Evolutionary conservation across 2,113 vertebrate species (phyloP).

Genomic region (Zosterops borbonicus): DNA sequence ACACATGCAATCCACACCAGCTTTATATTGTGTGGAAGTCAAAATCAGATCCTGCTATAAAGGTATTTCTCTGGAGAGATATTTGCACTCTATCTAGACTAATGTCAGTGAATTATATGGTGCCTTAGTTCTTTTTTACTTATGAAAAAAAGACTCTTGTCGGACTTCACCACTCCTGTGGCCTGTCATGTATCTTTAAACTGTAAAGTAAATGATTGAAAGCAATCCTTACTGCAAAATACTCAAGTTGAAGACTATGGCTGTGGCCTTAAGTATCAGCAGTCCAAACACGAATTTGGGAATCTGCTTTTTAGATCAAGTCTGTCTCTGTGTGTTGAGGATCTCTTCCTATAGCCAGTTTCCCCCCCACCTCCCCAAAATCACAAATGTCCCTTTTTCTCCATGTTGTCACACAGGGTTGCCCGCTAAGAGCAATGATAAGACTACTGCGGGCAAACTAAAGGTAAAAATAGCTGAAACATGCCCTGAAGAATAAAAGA

Average conservation of each 20-base stretch:
- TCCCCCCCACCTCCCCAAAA: background rate
- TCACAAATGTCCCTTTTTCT: background rate
- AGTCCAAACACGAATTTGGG: background rate
- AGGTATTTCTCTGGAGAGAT: background rate
- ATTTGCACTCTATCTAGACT: background rate
- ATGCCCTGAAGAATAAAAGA: background rate
- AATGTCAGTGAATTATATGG: background rate
- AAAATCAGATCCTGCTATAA: constrained; percentile 13
- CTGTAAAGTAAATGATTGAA: background rate
- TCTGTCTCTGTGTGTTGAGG: background rate
- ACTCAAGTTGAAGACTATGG: background rate
- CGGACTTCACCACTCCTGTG: background rate
- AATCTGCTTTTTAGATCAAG: background rate
- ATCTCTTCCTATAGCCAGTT: background rate
- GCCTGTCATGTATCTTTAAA: background rate
- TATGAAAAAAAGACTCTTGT: background rate
- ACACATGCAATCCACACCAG: background rate
- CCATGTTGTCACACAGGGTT: background rate
- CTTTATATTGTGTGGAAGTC: background rate
- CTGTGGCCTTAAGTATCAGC: background rate
- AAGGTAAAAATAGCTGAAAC: background rate
- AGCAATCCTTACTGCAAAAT: background rate
- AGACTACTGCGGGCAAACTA: background rate
- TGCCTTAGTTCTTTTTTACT: background rate
- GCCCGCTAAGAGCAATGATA: background rate